Base-by-base conservation (phyloP, 2,888 invertebrate species). In the Polyommatus icarus region DNA sequence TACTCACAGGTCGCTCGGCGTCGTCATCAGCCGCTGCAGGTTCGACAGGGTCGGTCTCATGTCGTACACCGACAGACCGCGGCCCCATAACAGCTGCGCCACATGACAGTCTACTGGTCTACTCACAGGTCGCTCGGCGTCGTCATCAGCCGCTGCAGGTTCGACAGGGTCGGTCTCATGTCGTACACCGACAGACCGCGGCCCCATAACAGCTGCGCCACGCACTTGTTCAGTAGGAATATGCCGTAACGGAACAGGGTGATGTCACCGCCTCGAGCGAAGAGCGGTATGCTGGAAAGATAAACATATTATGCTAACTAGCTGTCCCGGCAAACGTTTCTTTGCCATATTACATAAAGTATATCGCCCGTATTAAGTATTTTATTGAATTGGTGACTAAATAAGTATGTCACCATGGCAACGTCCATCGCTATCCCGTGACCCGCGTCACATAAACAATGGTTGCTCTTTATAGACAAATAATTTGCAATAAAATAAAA, bases 211-310 rank as follows among this genome's bases (percentile, higher is more conserved):
- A 99, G 90, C 90, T 99, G 99, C 0, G 98, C 98, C 80, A 99
- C 97, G 87, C 99, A 98, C 91, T 98, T 99, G 92, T 99, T 99
- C 50, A 99, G 92, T 18, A 99, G 94, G 87, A 97, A 99, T 80
- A 99, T 97, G 5, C 97, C 99, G 89, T 99, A 99, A 80, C 97
- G 96, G 87, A 98, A 98, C 82, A 97, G 95, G 10, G 97, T 95
- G 79, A 96, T 95, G 85, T 97, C 97, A 83, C 97, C 97, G 71
- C 97, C 96, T 84, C 96, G 95, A 0, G 96, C 95, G 88, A 96
- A 98, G 18, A 99, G 90, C 0, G 98, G 98, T 88, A 98, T 98
- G 85, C 98, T 98, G 89, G 36, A 36, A 36, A 36, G 36, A 32
- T 32, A 32, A 32, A 32, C 3, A 32, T 32, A 32, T 32, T n/a